These are phyloP conservation scores for Calephelis nemesis DNA, from an alignment of 1,140 invertebrate genomes.

Conservation along the genomic window DNA sequence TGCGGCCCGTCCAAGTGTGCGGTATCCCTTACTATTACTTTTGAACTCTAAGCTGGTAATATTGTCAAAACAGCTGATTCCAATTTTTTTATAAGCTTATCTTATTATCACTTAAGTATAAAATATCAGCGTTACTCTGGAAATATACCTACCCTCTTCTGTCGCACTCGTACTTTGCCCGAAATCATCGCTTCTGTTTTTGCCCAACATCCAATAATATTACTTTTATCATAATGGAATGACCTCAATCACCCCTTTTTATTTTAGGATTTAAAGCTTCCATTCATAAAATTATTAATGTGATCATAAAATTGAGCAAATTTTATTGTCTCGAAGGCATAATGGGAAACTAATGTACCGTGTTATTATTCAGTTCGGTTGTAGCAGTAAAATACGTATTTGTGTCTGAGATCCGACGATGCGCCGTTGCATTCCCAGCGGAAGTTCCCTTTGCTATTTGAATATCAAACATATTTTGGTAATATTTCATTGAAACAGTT, in stretches of 20 bases:
- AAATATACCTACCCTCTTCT: too few species aligned
- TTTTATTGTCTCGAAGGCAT: conserved; percentile 78
- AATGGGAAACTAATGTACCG: conserved; percentile 79
- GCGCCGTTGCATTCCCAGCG: conserved; percentile 57
- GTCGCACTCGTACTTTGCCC: too few species aligned
- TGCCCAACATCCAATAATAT: too few species aligned
- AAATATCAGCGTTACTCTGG: too few species aligned
- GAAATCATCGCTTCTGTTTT: too few species aligned
- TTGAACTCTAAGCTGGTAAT: too few species aligned
- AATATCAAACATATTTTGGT: conserved; percentile 74
- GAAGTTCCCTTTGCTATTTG: conserved; percentile 71
- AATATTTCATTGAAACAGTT: conserved; percentile 75
- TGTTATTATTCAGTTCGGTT: conserved; percentile 78
- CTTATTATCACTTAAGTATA: too few species aligned
- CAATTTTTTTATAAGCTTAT: too few species aligned
- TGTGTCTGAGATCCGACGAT: conserved; percentile 49
- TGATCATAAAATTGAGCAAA: conserved; percentile 78
- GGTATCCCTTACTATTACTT: too few species aligned
- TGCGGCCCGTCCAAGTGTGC: too few species aligned
- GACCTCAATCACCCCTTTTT: conserved; percentile 55
- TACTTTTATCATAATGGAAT: conserved; percentile 39
- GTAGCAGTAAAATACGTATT: conserved; percentile 74
- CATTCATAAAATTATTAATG: conserved; percentile 80
- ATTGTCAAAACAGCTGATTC: too few species aligned
- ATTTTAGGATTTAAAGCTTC: conserved; percentile 69